Evolutionary conservation across 2,888 invertebrate genomes (phyloP), one percentile per base, ranked within the genome.

Genomic region (Dexiosoma caninum): DNA sequence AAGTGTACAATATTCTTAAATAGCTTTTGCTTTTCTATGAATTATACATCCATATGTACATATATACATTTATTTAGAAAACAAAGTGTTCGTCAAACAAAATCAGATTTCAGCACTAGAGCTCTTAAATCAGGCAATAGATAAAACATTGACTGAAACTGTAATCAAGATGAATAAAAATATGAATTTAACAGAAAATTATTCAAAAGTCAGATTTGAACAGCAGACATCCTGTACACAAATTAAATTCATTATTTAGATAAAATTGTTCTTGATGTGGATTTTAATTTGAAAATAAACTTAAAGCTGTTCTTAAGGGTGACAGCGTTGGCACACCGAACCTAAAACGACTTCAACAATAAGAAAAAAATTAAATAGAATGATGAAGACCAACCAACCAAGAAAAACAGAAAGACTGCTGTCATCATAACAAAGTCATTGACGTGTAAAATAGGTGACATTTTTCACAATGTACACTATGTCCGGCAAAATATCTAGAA

Each of bases 191-290:
- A n/a, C 1, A 16, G 9, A 42, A 55, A 44, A n/a, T n/a, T 44
- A 55, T 30, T 55, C n/a, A n/a, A 32, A 32, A 55, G 19, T 49
- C 14, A 71, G 49, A 59, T 19, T 51, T 51, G 37, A 40, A 14
- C 21, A 35, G 44, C 55, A 59, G 2, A 0, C 37, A 46, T 46
- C 37, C 69, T 44, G 27, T 53, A 44, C 35, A 64, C 46, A 70
- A 77, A 77, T 70, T 49, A 37, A 49, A 37, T 62, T 46, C 46
- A 62, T 40, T 76, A 69, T 76, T 55, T 55, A 37, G 46, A 64
- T 57, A 71, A 49, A 55, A 42, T 23, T 51, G 21, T 60, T 12
- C 42, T 16, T 49, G 27, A 3, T 6, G 5, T 35, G 23, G 8
- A 64, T 72, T 42, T 64, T 10, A 74, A 57, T 37, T 70, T 9